These are phyloP conservation scores for Enteromius unitaeniatus DNA, from an alignment of 2,797 vertebrate genomes.

Conservation along the genomic window DNA sequence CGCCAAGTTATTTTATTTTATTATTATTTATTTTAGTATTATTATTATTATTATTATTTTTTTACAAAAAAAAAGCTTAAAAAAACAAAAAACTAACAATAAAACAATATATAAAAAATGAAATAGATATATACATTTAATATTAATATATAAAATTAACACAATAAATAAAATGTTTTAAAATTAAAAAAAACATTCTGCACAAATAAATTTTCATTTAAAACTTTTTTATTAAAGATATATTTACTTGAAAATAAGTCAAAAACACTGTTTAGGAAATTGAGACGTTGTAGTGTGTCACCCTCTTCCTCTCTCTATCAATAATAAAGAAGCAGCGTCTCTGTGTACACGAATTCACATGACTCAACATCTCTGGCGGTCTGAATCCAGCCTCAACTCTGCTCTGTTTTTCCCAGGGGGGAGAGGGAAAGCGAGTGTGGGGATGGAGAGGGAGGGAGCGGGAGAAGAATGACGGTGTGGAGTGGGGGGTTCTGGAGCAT, in stretches of 20 bases:
- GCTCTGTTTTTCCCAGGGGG: conserved; percentile 83
- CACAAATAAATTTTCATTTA: neutral
- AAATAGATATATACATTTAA: neutral
- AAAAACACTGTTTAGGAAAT: neutral
- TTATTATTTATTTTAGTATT: too few species aligned
- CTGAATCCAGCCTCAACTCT: conserved; percentile 78
- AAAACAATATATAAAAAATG: too few species aligned
- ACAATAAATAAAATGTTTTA: neutral
- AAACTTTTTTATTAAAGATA: neutral
- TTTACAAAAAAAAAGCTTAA: too few species aligned
- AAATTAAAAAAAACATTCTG: too few species aligned
- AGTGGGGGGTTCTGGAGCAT: conserved; percentile 81
- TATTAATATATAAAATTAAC: neutral
- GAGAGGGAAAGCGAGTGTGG: conserved; percentile 63
- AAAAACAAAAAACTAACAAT: too few species aligned
- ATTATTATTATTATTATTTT: too few species aligned
- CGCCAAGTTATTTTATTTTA: neutral
- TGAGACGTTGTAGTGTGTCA: conserved; percentile 4
- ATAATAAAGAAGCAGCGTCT: conserved; percentile 77
- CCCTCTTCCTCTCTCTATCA: conserved; percentile 65
- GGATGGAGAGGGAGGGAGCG: conserved; percentile 59
- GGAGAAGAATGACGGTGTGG: conserved; percentile 86
- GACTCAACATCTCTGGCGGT: conserved; percentile 95
- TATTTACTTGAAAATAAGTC: neutral
- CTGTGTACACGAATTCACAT: conserved; percentile 96